Conservation (phyloP, 2,797 vertebrate genomes). For the Catharus ustulatus region DNA sequence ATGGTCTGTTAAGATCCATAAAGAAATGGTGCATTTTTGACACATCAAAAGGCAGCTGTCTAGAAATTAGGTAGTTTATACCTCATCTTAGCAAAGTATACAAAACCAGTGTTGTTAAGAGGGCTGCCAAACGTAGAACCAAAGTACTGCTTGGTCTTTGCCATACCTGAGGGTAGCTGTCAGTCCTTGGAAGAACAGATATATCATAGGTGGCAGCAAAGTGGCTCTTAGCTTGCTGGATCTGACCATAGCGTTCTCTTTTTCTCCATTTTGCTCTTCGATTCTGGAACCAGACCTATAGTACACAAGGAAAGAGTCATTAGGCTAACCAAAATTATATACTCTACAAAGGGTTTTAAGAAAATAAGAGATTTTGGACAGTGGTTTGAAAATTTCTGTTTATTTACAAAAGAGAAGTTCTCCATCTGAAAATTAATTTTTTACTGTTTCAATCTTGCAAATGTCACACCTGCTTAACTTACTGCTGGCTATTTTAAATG, state of each 20-base stretch:
- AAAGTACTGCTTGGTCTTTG: background rate
- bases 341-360: background rate
- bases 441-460: background rate
- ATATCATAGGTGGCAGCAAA: slow-evolving; percentile 95
- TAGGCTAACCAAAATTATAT: background rate
- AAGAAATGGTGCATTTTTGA: background rate
- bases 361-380: background rate
- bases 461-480: background rate
- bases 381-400: background rate
- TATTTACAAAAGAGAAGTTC: background rate
- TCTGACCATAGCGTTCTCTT: slow-evolving; percentile 96
- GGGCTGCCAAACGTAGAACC: background rate
- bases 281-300: slow-evolving; percentile 98
- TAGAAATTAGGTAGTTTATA: background rate
- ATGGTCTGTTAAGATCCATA: background rate
- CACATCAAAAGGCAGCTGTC: background rate
- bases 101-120: background rate
- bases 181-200: slow-evolving; percentile 91
- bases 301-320: slow-evolving; percentile 13
- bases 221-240: slow-evolving; percentile 96
- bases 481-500: background rate
- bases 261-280: slow-evolving; percentile 98
- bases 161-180: slow-evolving; percentile 92
- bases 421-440: background rate
- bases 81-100: background rate